phyloP scores from a whole-genome alignment of 2,113 vertebrate species.

The Leptosomus discolor region DNA sequence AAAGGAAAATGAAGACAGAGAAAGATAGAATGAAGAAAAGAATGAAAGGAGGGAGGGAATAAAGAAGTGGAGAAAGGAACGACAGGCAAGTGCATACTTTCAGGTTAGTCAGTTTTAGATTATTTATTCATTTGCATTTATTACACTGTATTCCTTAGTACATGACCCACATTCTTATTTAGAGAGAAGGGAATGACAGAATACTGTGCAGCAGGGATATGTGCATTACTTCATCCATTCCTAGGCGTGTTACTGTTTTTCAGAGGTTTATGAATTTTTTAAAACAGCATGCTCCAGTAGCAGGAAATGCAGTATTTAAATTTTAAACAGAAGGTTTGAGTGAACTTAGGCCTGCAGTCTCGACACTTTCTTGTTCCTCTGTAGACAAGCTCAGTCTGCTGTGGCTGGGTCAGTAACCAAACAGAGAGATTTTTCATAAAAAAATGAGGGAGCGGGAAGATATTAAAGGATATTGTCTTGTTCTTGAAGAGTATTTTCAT shows the following conservation, averaged over 20 bases:
- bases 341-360: neutral
- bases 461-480: neutral
- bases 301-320: slow-evolving; percentile 21
- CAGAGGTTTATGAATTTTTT: slow-evolving; percentile 34
- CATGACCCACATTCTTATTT: neutral
- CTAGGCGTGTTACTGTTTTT: neutral
- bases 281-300: neutral
- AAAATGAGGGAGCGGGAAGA: too few relatives aligned
- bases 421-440: neutral
- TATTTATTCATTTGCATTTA: neutral
- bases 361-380: neutral
- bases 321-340: slow-evolving; percentile 21
- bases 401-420: neutral
- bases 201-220: neutral
- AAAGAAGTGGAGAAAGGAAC: neutral
- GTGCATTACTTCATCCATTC: neutral
- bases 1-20: neutral
- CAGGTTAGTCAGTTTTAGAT: neutral
- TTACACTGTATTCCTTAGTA: neutral
- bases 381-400: neutral
- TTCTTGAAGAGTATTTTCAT: neutral
- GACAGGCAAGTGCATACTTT: neutral
- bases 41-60: neutral
- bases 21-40: neutral
- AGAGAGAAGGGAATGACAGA: neutral